These are phyloP conservation scores for cat (Felis catus) DNA, from an alignment of 2,113 vertebrate genomes.

Conservation along the genomic window DNA sequence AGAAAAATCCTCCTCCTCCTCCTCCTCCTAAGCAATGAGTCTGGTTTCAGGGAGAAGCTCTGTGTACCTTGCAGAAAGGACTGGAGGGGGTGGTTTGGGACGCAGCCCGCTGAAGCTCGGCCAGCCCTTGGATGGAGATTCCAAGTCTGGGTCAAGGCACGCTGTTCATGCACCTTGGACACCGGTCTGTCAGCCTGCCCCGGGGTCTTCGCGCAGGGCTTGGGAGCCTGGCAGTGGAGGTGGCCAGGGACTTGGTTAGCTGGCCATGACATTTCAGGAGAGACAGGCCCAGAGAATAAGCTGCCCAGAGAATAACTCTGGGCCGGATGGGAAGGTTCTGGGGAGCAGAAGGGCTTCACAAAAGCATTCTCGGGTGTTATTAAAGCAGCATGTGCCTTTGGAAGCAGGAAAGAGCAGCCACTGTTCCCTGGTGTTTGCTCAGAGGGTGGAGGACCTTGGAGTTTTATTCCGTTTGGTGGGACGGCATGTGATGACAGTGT, in stretches of 20 bases:
- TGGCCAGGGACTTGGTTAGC: background rate
- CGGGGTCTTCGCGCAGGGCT: background rate
- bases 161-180: background rate
- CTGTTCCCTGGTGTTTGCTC: background rate
- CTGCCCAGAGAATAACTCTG: background rate
- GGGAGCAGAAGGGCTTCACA: background rate
- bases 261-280: background rate
- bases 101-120: background rate
- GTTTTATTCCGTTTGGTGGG: background rate
- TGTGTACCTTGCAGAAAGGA: background rate
- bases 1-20: background rate
- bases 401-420: constrained; percentile 3
- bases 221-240: background rate
- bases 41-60: background rate
- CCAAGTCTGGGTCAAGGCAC: background rate
- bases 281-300: background rate
- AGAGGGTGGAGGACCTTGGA: background rate
- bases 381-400: background rate
- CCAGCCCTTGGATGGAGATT: background rate
- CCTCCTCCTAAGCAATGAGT: background rate
- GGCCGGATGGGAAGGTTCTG: background rate
- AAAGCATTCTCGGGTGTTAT: background rate
- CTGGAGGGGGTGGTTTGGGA: background rate
- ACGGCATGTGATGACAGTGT: background rate
- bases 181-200: background rate